A percentile compares a stretch with the other conserved stretches of the same genome.
phyloP scores from a whole-genome alignment of 2,888 invertebrate species.

The Omphaloscelis lunosa region DNA sequence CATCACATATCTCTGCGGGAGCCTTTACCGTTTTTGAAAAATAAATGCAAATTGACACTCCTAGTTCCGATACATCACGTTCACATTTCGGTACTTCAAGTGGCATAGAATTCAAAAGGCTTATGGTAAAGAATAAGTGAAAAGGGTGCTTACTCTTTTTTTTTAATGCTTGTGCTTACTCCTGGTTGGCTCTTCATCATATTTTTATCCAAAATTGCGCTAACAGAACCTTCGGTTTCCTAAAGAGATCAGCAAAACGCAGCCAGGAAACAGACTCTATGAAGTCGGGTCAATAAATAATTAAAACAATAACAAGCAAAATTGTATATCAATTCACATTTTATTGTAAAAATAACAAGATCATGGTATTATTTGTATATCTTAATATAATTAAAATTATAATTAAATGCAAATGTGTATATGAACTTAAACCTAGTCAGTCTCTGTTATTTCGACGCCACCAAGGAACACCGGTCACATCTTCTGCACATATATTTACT shows the following conservation, averaged over 20 bases:
- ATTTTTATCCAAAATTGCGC: not conserved
- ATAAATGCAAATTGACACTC: not conserved
- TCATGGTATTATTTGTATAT: slow-evolving; percentile 67
- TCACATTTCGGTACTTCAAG: not conserved
- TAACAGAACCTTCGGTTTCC: not conserved
- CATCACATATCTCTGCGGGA: too few relatives aligned
- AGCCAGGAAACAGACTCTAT: not conserved
- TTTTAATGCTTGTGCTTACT: too few relatives aligned
- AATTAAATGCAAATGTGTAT: slow-evolving; percentile 64
- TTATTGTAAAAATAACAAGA: slow-evolving; percentile 75
- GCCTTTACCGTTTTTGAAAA: not conserved
- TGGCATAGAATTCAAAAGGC: too few relatives aligned
- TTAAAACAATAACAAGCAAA: not conserved
- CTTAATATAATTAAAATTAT: slow-evolving; percentile 66
- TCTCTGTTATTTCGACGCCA: slow-evolving; percentile 87
- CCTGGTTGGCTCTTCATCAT: not conserved
- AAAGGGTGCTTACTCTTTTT: not conserved
- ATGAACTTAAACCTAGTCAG: slow-evolving; percentile 85
- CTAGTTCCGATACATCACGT: not conserved
- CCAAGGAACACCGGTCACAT: slow-evolving; percentile 88
- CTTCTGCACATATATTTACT: slow-evolving; percentile 80
- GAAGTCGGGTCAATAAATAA: not conserved
- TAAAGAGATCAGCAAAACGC: not conserved
- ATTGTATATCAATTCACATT: slow-evolving; percentile 55
- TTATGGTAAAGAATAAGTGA: not conserved